A percentile compares a stretch with the other conserved stretches of the same genome.
Evolutionary conservation across 2,888 invertebrate species (phyloP).

Genomic region (Leptogaster cylindrica): DNA sequence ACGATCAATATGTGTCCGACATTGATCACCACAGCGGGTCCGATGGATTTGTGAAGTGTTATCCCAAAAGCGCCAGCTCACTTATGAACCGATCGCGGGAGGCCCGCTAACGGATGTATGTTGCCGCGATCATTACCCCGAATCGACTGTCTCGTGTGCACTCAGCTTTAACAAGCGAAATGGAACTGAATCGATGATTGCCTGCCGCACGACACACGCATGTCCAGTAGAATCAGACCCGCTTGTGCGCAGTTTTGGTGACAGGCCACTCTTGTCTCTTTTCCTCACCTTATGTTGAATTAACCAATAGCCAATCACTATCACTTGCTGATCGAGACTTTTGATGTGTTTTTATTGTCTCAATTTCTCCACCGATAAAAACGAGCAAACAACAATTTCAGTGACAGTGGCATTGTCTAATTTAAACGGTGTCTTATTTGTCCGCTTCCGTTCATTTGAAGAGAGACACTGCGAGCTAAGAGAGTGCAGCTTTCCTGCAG

Average conservation of each 20-base stretch:
- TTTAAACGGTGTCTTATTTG: slow-evolving; percentile 9
- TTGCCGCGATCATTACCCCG: slow-evolving; percentile 29
- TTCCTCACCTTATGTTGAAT: neutral
- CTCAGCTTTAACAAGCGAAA: slow-evolving; percentile 35
- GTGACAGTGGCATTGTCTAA: slow-evolving; percentile 25
- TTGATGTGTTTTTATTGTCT: neutral
- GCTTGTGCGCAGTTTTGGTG: neutral
- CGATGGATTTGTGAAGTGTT: too few species aligned
- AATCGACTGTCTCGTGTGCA: slow-evolving; percentile 32
- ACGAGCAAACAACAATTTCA: slow-evolving; percentile 5
- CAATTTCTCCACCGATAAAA: neutral
- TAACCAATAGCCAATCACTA: slow-evolving; percentile 28
- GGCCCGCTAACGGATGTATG: neutral
- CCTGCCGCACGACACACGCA: slow-evolving; percentile 15
- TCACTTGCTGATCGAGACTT: slow-evolving; percentile 15
- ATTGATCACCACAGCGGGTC: neutral
- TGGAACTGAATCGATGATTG: slow-evolving; percentile 23
- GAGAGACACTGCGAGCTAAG: neutral
- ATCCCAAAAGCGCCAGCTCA: too few species aligned
- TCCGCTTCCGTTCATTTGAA: slow-evolving; percentile 1
- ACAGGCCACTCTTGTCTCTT: slow-evolving; percentile 3
- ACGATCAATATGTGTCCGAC: neutral
- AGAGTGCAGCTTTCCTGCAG: neutral
- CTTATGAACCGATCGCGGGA: neutral
- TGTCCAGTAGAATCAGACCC: slow-evolving; percentile 27